phyloP scores from a whole-genome alignment of 2,888 invertebrate genomes.

The Rapana venosa region DNA sequence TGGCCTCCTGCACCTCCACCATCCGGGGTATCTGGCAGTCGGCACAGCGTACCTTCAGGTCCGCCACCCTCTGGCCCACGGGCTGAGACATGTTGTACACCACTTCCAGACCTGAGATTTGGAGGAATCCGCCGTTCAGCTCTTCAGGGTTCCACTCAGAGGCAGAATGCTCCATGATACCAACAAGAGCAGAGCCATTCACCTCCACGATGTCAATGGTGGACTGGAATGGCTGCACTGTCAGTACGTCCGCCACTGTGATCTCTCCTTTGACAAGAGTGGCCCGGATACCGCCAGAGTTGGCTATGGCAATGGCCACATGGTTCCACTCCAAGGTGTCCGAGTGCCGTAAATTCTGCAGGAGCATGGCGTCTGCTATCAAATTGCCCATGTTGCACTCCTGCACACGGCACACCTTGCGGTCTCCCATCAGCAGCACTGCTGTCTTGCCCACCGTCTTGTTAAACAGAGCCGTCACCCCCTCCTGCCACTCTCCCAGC shows the following conservation, averaged over 20 bases:
- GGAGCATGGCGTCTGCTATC: slow-evolving; percentile 62
- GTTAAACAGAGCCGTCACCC: slow-evolving; percentile 46
- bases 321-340: slow-evolving; percentile 58
- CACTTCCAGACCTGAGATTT: slow-evolving; percentile 88
- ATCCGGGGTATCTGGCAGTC: slow-evolving; percentile 84
- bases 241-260: slow-evolving; percentile 86
- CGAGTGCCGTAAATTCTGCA: slow-evolving; percentile 53
- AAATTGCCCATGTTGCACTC: slow-evolving; percentile 67
- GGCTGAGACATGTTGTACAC: slow-evolving; percentile 84
- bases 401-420: slow-evolving; percentile 54
- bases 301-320: slow-evolving; percentile 62
- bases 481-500: slow-evolving; percentile 46
- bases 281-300: slow-evolving; percentile 64
- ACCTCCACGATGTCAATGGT: slow-evolving; percentile 83
- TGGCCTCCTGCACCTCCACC: slow-evolving; percentile 80
- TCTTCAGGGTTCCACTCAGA: slow-evolving; percentile 78
- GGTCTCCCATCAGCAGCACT: slow-evolving; percentile 58
- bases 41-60: slow-evolving; percentile 84
- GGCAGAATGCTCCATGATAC: slow-evolving; percentile 86
- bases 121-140: slow-evolving; percentile 86
- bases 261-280: slow-evolving; percentile 75
- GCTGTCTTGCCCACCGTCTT: slow-evolving; percentile 55
- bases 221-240: slow-evolving; percentile 88
- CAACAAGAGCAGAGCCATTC: slow-evolving; percentile 83
- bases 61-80: slow-evolving; percentile 83